A percentile compares a stretch with the other conserved stretches of the same genome.
Conservation (phyloP, 1,140 invertebrate species). For the Lordiphosa mommai region DNA sequence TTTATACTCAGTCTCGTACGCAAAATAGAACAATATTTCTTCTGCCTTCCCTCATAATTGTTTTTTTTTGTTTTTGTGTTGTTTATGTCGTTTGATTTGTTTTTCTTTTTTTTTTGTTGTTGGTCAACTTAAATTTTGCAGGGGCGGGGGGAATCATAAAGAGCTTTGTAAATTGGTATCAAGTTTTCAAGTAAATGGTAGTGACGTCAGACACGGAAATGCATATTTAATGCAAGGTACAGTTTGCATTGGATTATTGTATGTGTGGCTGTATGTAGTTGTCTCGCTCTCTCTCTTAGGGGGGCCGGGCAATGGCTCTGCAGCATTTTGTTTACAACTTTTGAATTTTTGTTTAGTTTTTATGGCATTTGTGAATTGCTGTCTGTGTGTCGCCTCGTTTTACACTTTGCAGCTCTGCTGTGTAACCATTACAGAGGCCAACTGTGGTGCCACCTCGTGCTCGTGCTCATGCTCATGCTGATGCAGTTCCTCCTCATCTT, state of each 20-base stretch:
- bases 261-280: conserved; percentile 21
- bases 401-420: conserved; percentile 67
- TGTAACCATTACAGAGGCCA: conserved; percentile 43
- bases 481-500: conserved; percentile 81
- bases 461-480: conserved; percentile 46
- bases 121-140: conserved; percentile 33
- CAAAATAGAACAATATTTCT: conserved; percentile 67
- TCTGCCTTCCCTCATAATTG: conserved; percentile 31
- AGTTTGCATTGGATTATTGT: conserved; percentile 53
- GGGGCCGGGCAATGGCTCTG: conserved; percentile 1
- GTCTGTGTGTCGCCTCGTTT: conserved; percentile 19
- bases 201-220: conserved; percentile 58
- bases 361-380: conserved; percentile 65
- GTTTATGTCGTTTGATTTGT: conserved; percentile 17
- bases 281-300: conserved; percentile 21
- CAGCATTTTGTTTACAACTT: conserved; percentile 26
- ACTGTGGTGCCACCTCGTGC: conserved; percentile 31
- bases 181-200: conserved; percentile 68
- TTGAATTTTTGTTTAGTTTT: conserved; percentile 26
- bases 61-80: conserved; percentile 52
- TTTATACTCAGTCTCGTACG: conserved; percentile 51
- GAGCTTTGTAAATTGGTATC: conserved; percentile 65
- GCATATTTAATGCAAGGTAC: conserved; percentile 39
- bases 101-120: conserved; percentile 19
- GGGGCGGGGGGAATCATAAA: conserved; percentile 35